Evolutionary conservation across 1,140 invertebrate species (phyloP), one percentile per base, ranked within the genome.

Genomic region (Drosophila subpulchrella): DNA sequence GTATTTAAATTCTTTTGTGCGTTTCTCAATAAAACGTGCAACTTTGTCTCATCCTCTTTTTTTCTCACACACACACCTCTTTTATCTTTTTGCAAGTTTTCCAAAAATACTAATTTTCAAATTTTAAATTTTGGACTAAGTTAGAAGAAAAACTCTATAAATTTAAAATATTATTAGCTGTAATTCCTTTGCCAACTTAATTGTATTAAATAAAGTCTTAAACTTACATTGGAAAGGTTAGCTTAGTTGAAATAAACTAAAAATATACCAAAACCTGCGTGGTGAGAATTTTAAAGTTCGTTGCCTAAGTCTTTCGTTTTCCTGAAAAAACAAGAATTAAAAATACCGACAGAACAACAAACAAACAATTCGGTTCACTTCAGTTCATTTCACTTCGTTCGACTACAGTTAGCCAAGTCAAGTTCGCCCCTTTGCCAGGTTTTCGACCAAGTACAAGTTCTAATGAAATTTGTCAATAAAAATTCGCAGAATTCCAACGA

Each of bases 391-490:
- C 67, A 75, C 30, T 77, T 75, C 62, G 54, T 47, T 62, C 59
- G 72, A 85, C 71, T 78, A 86, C 82, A 86, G 83, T 85, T 85
- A 86, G 82, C 36, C 55, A 77, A 54, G 67, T 47, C 58, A 51
- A 54, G 42, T 41, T 56, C 42, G 32, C 34, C 57, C 20, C 36
- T 5, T 8, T 6, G 15, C 67, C 48, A 38, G 24, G 38, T 38
- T 70, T 34, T 34, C 39, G 58, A 7, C 61, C 73, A 53, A 56
- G 66, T 82, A 88, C 71, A 86, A 86, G 83, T 86, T 86, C 83
- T 86, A 86, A 86, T 82, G 83, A 86, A 86, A 88, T 86, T 79
- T 86, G 83, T 86, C 83, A 86, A 86, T 86, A 86, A 71, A 86
- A 88, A 79, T 86, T 86, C 83, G 83, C 83, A 88, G 83, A 86